Conservation (phyloP, 2,888 invertebrate species). For the Malthinus seriepunctatus region DNA sequence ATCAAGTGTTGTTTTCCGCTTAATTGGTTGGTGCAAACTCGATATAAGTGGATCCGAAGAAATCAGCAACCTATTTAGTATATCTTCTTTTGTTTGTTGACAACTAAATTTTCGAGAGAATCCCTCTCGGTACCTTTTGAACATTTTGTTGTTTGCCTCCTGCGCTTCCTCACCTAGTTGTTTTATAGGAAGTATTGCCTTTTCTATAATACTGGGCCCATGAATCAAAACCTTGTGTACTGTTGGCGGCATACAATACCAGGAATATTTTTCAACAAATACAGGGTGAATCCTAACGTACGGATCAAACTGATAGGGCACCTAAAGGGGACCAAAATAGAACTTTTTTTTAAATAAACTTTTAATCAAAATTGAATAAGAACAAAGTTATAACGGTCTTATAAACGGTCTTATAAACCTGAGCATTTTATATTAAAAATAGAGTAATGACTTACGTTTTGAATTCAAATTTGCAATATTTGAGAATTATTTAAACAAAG, state of each 20-base stretch:
- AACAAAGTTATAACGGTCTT: no score
- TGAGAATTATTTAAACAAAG: no score
- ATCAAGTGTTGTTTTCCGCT: no score
- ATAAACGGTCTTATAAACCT: no score
- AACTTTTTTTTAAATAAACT: no score
- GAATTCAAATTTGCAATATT: no score
- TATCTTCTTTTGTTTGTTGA: slow-evolving; percentile 32
- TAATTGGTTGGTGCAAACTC: slow-evolving; percentile 22
- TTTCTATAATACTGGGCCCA: slow-evolving; percentile 33
- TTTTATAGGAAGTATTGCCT: slow-evolving; percentile 36
- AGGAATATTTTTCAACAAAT: slow-evolving; percentile 37
- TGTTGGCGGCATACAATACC: slow-evolving; percentile 42
- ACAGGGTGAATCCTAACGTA: no score
- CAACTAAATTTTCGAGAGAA: slow-evolving; percentile 35
- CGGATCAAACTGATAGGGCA: no score
- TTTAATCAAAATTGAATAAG: no score
- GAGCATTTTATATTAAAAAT: no score
- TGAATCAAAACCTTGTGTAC: slow-evolving; percentile 40
- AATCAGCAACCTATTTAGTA: slow-evolving; percentile 34
- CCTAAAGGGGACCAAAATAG: no score
- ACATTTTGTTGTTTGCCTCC: slow-evolving; percentile 37
- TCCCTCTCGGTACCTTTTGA: slow-evolving; percentile 30
- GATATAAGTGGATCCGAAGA: slow-evolving; percentile 36
- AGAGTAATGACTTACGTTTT: no score
- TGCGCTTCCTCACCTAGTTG: slow-evolving; percentile 42